Evolutionary conservation across 2,113 vertebrate species (phyloP).

Genomic region (Herpetotheres cachinnans): DNA sequence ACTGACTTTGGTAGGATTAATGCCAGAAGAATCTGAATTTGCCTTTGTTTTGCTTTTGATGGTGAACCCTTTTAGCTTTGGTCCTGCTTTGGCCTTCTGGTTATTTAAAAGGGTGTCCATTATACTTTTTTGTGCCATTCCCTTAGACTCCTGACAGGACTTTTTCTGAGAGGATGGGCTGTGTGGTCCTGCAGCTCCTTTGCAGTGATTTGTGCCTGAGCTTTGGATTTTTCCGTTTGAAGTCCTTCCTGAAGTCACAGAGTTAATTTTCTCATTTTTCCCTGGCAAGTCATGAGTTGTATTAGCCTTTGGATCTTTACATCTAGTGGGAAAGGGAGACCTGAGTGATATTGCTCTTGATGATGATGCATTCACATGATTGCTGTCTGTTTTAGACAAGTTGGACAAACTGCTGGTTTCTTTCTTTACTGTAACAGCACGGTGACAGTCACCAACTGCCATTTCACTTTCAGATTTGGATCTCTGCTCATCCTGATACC

Average conservation of each 20-base stretch:
- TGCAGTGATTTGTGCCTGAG: conserved; percentile 50
- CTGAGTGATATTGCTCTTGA: conserved; percentile 63
- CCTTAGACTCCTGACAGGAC: conserved; percentile 59
- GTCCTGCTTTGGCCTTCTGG: conserved; percentile 67
- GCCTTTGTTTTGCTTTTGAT: conserved; percentile 78
- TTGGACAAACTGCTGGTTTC: background rate
- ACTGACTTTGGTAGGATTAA: conserved; percentile 29
- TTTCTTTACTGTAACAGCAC: background rate
- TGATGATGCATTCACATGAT: background rate
- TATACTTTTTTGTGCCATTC: conserved; percentile 56
- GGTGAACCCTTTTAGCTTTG: conserved; percentile 79
- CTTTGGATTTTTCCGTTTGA: conserved; percentile 61
- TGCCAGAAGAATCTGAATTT: conserved; percentile 44
- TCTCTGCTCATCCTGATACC: background rate
- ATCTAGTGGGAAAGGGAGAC: conserved; percentile 55
- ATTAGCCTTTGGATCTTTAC: conserved; percentile 71
- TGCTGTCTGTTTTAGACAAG: conserved; percentile 33
- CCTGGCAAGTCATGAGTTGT: background rate
- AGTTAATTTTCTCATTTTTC: conserved; percentile 58
- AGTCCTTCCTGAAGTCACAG: conserved; percentile 28
- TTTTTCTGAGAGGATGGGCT: conserved; percentile 59
- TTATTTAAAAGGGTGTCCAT: conserved; percentile 67
- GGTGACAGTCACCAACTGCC: background rate
- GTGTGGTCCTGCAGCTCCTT: conserved; percentile 22
- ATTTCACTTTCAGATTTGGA: background rate